Conservation (phyloP, 1,140 invertebrate genomes). For the Charaxes varanes region DNA sequence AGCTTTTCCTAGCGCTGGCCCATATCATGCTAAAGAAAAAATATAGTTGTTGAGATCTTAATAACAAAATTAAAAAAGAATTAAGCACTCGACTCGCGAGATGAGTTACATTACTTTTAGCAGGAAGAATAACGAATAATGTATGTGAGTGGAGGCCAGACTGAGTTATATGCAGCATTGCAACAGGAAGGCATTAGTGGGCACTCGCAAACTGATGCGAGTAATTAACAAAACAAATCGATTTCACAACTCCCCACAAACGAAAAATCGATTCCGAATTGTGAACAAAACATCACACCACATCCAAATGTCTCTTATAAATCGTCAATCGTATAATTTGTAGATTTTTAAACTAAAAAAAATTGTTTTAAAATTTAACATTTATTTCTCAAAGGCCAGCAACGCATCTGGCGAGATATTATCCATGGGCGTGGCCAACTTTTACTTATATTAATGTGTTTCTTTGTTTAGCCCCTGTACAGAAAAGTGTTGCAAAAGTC, state of each 20-base stretch:
- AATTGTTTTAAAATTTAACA: background rate
- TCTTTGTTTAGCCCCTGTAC: too few relatives aligned
- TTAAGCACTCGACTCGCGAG: background rate
- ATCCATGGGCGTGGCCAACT: too few relatives aligned
- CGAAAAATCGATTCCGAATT: slow-evolving; percentile 7
- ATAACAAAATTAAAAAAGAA: background rate
- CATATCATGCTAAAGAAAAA: too few relatives aligned
- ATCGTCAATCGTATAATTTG: too few relatives aligned
- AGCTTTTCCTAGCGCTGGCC: too few relatives aligned
- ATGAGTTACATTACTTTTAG: background rate
- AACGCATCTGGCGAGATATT: background rate
- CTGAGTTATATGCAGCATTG: background rate
- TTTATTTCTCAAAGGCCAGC: background rate
- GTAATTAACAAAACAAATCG: slow-evolving; percentile 15
- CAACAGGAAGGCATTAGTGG: background rate
- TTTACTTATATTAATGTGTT: too few relatives aligned
- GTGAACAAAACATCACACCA: background rate
- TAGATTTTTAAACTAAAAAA: too few relatives aligned
- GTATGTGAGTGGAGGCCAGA: background rate
- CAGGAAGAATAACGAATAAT: too few relatives aligned
- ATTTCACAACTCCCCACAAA: slow-evolving; percentile 10
- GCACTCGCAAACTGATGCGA: slow-evolving; percentile 9
- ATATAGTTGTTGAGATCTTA: too few relatives aligned
- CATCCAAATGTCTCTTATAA: background rate
- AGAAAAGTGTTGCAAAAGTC: too few relatives aligned